Base-by-base conservation (phyloP, 1,140 invertebrate species). In the Drosophila triauraria region DNA sequence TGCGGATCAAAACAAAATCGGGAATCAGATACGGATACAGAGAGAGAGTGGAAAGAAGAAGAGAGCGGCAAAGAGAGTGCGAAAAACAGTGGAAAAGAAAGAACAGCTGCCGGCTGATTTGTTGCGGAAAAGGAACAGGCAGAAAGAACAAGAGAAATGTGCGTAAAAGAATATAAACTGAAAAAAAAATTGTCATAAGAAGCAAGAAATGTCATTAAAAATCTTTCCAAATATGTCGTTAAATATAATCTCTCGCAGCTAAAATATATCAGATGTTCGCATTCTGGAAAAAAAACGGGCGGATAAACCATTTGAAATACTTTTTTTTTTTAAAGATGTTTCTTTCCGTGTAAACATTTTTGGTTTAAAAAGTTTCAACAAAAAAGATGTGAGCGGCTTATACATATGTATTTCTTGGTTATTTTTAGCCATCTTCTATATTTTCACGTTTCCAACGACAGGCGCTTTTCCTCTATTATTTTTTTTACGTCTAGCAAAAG, bases 371-470 rank as follows among this genome's bases (percentile, higher is more conserved):
- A 48, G 4, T 60, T 38, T n/a, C 7, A 23, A 32, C 58, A 50
- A 23, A 48, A 50, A 47, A 35, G 38, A 35, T 56, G n/a, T 78
- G 44, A 56, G 38, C 57, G 9, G 27, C 57, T 25, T 42, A 23
- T 57, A 30, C 40, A 43, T 54, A 47, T 23, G 7, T 58, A 44
- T 59, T 40, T n/a, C n/a, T 42, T 25, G 43, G 23, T 13, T 84
- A 84, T 84, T 84, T 85, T 61, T 84, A 84, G 67, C 25, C 23
- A 42, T 40, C 69, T 80, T 83, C 50, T 53, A 84, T 67, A 80
- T 63, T 62, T 65, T 61, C 25, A 47, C 23, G 56, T 80, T 64
- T 78, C 70, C 60, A 75, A 68, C 32, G 48, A 43, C 48, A 70
- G 68, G 57, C 50, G 38, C 38, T 75, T 82, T 78, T 63, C 44